Evolutionary conservation across 1,140 invertebrate genomes (phyloP).

Genomic region (Macrostomum lignano): DNA sequence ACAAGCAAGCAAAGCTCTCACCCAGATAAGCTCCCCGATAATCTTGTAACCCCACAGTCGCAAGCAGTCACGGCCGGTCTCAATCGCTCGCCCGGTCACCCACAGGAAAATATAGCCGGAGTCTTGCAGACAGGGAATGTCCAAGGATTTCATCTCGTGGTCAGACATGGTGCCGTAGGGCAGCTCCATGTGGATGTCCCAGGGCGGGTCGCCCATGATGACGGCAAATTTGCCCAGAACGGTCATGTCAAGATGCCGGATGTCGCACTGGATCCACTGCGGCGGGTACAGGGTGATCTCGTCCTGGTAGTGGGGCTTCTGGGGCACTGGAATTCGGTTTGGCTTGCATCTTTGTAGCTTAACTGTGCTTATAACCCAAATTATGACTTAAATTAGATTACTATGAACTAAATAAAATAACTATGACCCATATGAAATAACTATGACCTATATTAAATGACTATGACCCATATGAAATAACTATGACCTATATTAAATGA

Average conservation of each 20-base stretch:
- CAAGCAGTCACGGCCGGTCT: slow-evolving; percentile 39
- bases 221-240: slow-evolving; percentile 41
- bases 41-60: slow-evolving; percentile 46
- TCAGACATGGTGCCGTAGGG: slow-evolving; percentile 97
- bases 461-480: too few species aligned
- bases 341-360: too few species aligned
- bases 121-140: slow-evolving; percentile 62
- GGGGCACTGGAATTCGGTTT: too few species aligned
- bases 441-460: too few species aligned
- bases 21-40: slow-evolving; percentile 90
- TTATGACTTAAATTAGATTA: too few species aligned
- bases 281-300: slow-evolving; percentile 47
- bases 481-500: too few species aligned
- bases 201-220: slow-evolving; percentile 49
- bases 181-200: slow-evolving; percentile 93
- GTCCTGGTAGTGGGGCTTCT: too few species aligned
- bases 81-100: slow-evolving; percentile 93
- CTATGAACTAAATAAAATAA: too few species aligned
- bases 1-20: too few species aligned
- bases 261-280: slow-evolving; percentile 82
- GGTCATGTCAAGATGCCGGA: slow-evolving; percentile 74
- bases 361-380: too few species aligned
- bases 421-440: too few species aligned
- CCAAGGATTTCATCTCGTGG: slow-evolving; percentile 81
- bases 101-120: slow-evolving; percentile 82